Evolutionary conservation across 1,140 invertebrate species (phyloP).

Genomic region (Calycopis cecrops): DNA sequence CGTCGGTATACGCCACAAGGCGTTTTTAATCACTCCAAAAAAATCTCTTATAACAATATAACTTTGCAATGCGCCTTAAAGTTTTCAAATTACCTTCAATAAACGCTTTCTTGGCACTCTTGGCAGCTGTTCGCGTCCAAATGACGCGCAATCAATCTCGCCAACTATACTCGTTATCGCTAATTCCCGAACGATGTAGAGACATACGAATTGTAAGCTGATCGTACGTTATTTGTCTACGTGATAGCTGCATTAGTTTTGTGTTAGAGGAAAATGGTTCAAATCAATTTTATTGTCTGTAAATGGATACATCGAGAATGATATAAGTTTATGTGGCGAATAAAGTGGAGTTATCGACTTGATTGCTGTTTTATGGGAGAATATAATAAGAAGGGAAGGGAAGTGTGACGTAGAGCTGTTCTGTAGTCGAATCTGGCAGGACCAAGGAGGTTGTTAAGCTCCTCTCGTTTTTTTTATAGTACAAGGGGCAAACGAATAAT

Average conservation of each 20-base stretch:
- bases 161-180: constrained; percentile 40
- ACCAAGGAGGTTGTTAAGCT: too few relatives aligned
- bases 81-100: constrained; percentile 12
- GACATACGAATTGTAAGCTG: constrained; percentile 37
- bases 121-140: constrained; percentile 16
- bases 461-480: too few relatives aligned
- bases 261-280: constrained; percentile 30
- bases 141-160: constrained; percentile 28
- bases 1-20: too few relatives aligned
- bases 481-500: too few relatives aligned
- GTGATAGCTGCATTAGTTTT: constrained; percentile 52
- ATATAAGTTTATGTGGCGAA: too few relatives aligned
- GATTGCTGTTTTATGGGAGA: too few relatives aligned
- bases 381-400: too few relatives aligned
- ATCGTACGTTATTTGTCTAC: constrained; percentile 43
- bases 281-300: constrained; percentile 31
- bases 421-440: too few relatives aligned
- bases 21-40: too few relatives aligned
- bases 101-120: constrained; percentile 12
- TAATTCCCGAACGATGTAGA: constrained; percentile 53
- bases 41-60: too few relatives aligned
- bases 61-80: background rate
- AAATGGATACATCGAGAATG: constrained; percentile 18
- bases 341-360: too few relatives aligned
- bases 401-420: too few relatives aligned